These are phyloP conservation scores for Helicolenus hilgendorfi DNA, from an alignment of 2,797 vertebrate species.

Conservation along the genomic window DNA sequence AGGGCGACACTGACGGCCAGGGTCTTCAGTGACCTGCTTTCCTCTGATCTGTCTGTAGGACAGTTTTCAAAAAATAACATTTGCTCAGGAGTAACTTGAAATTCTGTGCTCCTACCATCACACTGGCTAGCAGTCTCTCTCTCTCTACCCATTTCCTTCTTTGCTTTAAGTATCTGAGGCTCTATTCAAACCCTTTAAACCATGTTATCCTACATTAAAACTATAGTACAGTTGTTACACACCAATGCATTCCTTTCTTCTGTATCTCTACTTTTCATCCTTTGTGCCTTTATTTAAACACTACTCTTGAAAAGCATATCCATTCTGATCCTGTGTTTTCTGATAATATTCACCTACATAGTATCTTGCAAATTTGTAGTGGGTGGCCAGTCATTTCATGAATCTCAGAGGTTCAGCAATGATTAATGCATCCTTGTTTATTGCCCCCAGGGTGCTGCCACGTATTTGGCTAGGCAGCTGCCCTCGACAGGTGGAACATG, in stretches of 20 bases:
- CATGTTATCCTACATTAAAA: background rate
- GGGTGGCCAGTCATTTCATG: background rate
- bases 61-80: background rate
- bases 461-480: slow-evolving; percentile 97
- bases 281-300: background rate
- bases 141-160: background rate
- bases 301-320: background rate
- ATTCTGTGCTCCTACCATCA: background rate
- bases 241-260: background rate
- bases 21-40: background rate
- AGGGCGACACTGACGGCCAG: background rate
- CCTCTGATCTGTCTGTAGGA: background rate
- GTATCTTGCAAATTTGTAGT: background rate
- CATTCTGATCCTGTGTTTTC: background rate
- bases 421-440: background rate
- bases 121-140: background rate
- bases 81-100: background rate
- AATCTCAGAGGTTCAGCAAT: background rate
- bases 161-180: background rate
- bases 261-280: background rate
- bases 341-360: background rate
- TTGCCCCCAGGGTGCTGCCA: slow-evolving; percentile 92
- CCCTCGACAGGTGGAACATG: slow-evolving; percentile 95
- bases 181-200: background rate
- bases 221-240: background rate